A percentile compares a stretch with the other conserved stretches of the same genome.
Evolutionary conservation across 2,888 invertebrate genomes (phyloP).

Genomic region (Drosophila nigritarsus): DNA sequence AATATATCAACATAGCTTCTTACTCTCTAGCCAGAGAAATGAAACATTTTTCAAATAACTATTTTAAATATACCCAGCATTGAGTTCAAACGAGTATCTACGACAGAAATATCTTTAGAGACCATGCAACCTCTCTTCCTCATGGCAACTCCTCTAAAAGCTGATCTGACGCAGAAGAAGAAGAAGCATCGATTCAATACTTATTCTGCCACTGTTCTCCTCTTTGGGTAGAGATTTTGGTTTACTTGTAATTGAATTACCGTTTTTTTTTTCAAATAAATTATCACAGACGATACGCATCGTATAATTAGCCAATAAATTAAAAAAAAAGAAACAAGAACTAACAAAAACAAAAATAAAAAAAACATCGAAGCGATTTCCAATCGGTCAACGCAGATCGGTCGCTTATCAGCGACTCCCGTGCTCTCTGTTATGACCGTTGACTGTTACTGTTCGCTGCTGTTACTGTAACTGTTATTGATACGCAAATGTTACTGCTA

Average conservation of each 20-base stretch:
- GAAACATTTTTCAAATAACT: background rate
- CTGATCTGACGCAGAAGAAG: background rate
- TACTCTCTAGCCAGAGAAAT: background rate
- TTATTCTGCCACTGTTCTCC: background rate
- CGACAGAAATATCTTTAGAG: background rate
- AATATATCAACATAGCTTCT: background rate
- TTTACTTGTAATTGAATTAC: background rate
- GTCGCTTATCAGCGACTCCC: slow-evolving; percentile 32
- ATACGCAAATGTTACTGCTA: too few species aligned
- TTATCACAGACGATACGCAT: background rate
- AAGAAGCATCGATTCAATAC: background rate
- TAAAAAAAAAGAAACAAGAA: background rate
- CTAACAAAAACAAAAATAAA: background rate
- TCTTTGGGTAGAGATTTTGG: background rate
- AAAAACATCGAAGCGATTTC: background rate
- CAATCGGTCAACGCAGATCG: slow-evolving; percentile 33
- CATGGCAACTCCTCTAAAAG: background rate
- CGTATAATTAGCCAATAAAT: slow-evolving; percentile 30
- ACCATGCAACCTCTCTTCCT: background rate
- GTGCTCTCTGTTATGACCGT: background rate
- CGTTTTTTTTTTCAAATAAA: background rate
- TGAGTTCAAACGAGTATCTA: background rate
- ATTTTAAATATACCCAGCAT: background rate
- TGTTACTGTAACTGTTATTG: slow-evolving; percentile 8
- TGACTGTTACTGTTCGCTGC: background rate